Percentiles rank a stretch among this genome's conserved stretches.
phyloP scores from a whole-genome alignment of 2,888 invertebrate species.

The Mythimna loreyi region DNA sequence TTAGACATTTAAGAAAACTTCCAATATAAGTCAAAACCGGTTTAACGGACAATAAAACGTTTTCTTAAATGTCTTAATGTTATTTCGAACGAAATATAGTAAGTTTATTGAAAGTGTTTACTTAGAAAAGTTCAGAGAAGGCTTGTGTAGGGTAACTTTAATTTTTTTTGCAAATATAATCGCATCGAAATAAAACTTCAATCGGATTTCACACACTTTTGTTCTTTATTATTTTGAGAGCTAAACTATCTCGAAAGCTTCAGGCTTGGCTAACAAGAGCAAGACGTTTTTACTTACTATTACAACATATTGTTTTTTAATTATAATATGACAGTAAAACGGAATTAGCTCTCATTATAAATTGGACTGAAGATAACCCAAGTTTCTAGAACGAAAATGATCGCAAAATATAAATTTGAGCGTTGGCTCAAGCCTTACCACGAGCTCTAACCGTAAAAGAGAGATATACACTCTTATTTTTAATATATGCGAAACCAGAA shows the following conservation, averaged over 20 bases:
- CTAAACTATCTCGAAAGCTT: conserved; percentile 11
- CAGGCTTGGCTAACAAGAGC: too few relatives aligned
- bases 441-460: too few relatives aligned
- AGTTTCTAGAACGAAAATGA: conserved; percentile 7
- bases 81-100: too few relatives aligned
- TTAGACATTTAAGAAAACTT: too few relatives aligned
- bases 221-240: conserved; percentile 51
- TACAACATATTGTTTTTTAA: too few relatives aligned
- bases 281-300: background rate
- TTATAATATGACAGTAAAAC: background rate
- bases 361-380: conserved; percentile 26
- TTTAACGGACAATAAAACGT: too few relatives aligned
- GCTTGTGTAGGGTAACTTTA: conserved; percentile 11
- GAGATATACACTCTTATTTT: too few relatives aligned
- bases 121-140: background rate
- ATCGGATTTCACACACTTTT: conserved; percentile 43
- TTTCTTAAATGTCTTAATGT: too few relatives aligned
- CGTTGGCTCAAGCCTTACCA: too few relatives aligned
- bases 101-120: conserved; percentile 12
- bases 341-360: conserved; percentile 46
- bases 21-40: too few relatives aligned
- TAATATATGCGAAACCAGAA: too few relatives aligned
- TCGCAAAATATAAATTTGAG: background rate
- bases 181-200: conserved; percentile 31
- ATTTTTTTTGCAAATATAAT: conserved; percentile 34